A percentile compares a stretch with the other conserved stretches of the same genome.
Conservation (phyloP, 2,113 vertebrate species). For the Vombatus ursinus region DNA sequence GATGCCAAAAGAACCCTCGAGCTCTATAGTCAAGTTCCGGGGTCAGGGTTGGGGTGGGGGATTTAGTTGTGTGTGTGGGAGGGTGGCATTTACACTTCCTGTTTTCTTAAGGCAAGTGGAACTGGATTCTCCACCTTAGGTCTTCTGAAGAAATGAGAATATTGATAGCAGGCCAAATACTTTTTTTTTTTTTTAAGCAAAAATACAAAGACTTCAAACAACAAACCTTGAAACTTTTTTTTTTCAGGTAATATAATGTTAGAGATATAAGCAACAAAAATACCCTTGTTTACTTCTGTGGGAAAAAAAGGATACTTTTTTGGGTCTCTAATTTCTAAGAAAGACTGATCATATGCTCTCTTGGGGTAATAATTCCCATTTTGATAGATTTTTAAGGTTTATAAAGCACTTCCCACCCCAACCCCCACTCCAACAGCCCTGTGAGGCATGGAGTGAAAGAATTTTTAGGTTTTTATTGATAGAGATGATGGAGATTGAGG, state of each 20-base stretch:
- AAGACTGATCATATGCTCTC: not conserved
- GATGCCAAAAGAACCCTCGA: not conserved
- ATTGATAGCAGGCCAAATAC: not conserved
- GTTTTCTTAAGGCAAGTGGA: not conserved
- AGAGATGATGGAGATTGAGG: not conserved
- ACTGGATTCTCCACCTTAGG: not conserved
- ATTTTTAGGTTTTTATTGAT: not conserved
- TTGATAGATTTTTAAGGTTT: not conserved
- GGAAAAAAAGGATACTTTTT: too few species aligned
- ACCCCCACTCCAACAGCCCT: not conserved
- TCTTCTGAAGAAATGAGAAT: not conserved
- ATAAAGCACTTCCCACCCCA: not conserved
- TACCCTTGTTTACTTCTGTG: not conserved
- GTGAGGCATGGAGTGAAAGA: not conserved
- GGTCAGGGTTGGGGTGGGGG: not conserved
- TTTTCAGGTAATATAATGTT: not conserved
- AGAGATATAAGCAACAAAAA: not conserved
- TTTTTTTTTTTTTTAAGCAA: not conserved
- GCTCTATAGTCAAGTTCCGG: not conserved
- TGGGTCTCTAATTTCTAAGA: not conserved
- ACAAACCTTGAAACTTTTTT: not conserved
- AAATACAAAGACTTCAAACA: not conserved
- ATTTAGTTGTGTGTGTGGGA: not conserved
- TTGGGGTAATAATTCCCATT: not conserved
- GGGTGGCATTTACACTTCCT: not conserved